These are phyloP conservation scores for Dasyprocta punctata DNA, from an alignment of 2,113 vertebrate genomes.

Conservation along the genomic window DNA sequence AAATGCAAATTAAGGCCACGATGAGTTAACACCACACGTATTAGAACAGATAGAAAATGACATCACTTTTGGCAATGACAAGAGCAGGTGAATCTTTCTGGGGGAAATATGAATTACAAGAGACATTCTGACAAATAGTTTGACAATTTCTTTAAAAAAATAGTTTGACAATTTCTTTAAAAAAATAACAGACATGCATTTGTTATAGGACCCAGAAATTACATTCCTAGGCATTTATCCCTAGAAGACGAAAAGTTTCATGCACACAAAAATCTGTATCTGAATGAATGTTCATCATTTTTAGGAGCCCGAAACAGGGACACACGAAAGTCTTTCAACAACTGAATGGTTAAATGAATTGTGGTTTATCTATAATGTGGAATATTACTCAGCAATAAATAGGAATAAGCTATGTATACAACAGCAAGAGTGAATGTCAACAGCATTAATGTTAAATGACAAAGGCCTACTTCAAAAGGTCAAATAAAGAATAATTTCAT, in stretches of 20 bases:
- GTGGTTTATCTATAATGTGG: rapidly evolving
- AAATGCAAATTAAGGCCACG: background rate
- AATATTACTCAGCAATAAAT: background rate
- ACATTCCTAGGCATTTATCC: background rate
- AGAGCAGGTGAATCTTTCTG: background rate
- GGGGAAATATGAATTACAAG: background rate
- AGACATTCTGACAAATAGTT: background rate
- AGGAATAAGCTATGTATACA: background rate
- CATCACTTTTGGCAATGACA: background rate
- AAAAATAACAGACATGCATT: background rate
- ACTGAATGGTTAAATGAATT: background rate
- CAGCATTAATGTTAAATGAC: background rate
- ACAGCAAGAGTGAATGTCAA: background rate
- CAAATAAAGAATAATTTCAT: background rate
- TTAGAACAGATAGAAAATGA: background rate
- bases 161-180: background rate
- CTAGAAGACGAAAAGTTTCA: background rate
- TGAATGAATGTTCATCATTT: background rate
- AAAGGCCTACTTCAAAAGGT: background rate
- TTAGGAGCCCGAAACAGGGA: background rate
- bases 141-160: background rate
- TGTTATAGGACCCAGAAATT: background rate
- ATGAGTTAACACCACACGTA: background rate
- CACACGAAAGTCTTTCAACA: background rate
- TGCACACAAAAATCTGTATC: background rate